Evolutionary conservation across 2,113 vertebrate genomes (phyloP).

Genomic region (Sphaerodactylus townsendi): DNA sequence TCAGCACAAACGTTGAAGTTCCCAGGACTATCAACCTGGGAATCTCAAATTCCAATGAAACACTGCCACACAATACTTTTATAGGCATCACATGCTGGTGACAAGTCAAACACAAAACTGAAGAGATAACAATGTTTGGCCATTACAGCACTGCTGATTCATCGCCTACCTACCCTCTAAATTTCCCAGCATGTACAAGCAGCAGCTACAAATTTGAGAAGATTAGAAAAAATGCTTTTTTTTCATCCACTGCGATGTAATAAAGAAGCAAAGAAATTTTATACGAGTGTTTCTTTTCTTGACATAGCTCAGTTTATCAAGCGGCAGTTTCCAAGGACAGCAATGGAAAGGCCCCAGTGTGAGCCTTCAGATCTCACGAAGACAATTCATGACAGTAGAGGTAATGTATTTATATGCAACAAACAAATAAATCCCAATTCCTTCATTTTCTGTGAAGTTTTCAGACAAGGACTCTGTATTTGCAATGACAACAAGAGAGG

Average conservation of each 20-base stretch:
- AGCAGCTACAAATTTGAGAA: background rate
- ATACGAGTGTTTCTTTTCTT: background rate
- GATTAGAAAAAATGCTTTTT: constrained; percentile 6
- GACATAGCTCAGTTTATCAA: background rate
- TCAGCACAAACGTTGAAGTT: no score
- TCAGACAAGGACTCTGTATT: background rate
- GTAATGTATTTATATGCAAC: background rate
- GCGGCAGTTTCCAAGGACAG: background rate
- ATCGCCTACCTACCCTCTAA: background rate
- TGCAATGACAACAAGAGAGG: background rate
- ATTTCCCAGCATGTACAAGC: background rate
- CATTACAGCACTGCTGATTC: background rate
- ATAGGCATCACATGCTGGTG: background rate
- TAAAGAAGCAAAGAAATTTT: background rate
- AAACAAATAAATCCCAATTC: background rate
- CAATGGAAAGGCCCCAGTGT: constrained; percentile 20
- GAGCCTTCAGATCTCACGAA: constrained; percentile 31
- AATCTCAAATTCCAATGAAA: no score
- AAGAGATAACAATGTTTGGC: constrained; percentile 12
- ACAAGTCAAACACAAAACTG: constrained; percentile 14
- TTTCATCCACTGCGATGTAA: constrained; percentile 2
- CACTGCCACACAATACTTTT: background rate
- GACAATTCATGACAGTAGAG: background rate
- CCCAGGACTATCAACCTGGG: no score
- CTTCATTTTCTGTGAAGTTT: constrained; percentile 12